Evolutionary conservation across 1,140 invertebrate genomes (phyloP).

Genomic region (Papilio polytes): DNA sequence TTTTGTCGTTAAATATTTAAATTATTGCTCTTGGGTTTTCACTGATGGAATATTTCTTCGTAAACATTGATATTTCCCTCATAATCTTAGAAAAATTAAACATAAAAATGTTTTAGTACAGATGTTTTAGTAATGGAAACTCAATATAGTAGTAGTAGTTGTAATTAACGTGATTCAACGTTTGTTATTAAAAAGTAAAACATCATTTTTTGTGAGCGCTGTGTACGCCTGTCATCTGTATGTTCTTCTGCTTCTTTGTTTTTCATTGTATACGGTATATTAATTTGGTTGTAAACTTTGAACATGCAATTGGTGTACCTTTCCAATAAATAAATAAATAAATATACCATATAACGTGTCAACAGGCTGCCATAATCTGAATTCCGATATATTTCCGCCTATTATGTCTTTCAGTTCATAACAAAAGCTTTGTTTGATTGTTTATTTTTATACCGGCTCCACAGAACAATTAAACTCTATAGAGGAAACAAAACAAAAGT

Average conservation of each 20-base stretch:
- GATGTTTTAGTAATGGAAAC: not conserved
- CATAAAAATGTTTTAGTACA: not conserved
- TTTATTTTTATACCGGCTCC: slow-evolving; percentile 9
- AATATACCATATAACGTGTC: not conserved
- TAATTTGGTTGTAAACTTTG: no score
- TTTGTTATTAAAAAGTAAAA: no score
- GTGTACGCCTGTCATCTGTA: no score
- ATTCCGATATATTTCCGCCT: not conserved
- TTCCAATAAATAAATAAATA: no score
- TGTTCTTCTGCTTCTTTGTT: no score
- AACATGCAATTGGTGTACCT: no score
- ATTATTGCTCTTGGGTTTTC: no score
- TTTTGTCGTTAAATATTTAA: not conserved
- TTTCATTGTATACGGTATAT: no score
- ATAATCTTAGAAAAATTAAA: not conserved
- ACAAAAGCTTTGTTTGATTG: slow-evolving; percentile 16
- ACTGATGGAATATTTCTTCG: no score
- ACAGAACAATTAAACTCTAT: slow-evolving; percentile 8
- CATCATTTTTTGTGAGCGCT: no score
- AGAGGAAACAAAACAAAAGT: slow-evolving; percentile 19
- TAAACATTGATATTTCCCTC: not conserved
- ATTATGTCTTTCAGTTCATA: not conserved
- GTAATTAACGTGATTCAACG: no score
- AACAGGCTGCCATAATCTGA: not conserved
- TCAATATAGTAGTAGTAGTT: no score